Evolutionary conservation across 2,113 vertebrate genomes (phyloP), one percentile per base, ranked within the genome.

Genomic region (Leucosticte australis): DNA sequence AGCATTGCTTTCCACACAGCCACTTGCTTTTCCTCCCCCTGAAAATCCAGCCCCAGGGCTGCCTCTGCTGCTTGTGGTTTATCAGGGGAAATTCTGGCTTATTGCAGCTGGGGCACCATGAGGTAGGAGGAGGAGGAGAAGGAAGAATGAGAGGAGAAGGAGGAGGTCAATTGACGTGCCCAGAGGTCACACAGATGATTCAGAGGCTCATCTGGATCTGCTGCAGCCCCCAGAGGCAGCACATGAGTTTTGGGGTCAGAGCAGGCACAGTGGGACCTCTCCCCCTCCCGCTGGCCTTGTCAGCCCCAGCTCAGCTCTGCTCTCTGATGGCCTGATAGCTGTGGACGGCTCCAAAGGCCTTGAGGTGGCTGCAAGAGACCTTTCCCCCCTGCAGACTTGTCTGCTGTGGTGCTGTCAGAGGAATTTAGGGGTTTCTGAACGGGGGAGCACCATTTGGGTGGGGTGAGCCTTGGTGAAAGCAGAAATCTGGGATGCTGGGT

Each of bases 251-350:
- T 53, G 64, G 78, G 90, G 47, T 95, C 85, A 82, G 26, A 41
- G 19, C 17, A 30, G 57, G 53, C 10, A 0, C 81, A 74, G 11
- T 74, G 85, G 88, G 76, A 89, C 70, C 41, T 17, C 26, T 83
- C 47, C 75, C 52, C 42, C 91, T 35, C 60, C 75, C 0, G 2
- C 82, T 92, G 79, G 79, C 59, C 69, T 70, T 74, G 82, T 96
- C 52, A 0, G 20, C 60, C 49, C 0, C 0, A 78, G 49, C 0
- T 0, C 7, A 13, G 52, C 82, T 92, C 56, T 77, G 77, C 44
- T 55, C 35, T 81, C 73, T 89, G 83, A 93, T 6, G n/a, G 28
- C 47, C 79, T 52, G 3, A 85, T 91, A 33, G 27, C 59, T 87
- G 8, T 0, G 3, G 90, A 94, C 0, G 1, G 57, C n/a, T 83